phyloP scores from a whole-genome alignment of 2,113 vertebrate genomes.

The Strix uralensis region DNA sequence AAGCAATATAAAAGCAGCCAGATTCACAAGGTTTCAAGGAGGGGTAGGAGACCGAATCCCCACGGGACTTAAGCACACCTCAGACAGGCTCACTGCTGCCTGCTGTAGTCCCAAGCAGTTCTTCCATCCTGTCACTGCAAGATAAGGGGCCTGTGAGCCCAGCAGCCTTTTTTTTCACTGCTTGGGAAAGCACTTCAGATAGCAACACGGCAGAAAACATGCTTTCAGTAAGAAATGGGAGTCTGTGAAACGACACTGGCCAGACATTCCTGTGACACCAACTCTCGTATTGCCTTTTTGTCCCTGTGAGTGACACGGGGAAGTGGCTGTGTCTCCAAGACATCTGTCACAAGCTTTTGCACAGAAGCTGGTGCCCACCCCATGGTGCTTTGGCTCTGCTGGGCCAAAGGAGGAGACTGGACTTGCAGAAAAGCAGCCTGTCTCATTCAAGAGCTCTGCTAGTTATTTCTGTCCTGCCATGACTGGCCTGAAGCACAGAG shows the following conservation, averaged over 20 bases:
- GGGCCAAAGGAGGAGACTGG: not conserved
- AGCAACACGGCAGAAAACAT: not conserved
- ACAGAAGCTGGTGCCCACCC: not conserved
- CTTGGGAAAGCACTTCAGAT: not conserved
- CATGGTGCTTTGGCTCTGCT: not conserved
- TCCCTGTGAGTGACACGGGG: not conserved
- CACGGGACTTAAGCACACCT: accelerated
- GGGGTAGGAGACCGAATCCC: not conserved
- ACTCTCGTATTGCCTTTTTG: not conserved
- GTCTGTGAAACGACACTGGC: not conserved
- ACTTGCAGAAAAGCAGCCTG: not conserved
- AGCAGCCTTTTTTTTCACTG: not conserved
- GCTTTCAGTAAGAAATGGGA: not conserved
- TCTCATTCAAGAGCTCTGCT: not conserved
- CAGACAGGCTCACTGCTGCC: not conserved
- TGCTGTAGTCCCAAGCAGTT: not conserved
- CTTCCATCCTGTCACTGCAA: not conserved
- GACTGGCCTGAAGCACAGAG: not conserved
- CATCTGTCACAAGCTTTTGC: not conserved
- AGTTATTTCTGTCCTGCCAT: not conserved
- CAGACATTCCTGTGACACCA: not conserved
- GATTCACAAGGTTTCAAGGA: not conserved
- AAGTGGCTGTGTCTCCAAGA: not conserved
- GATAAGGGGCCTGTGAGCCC: not conserved
- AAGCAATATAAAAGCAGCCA: not conserved